A percentile compares a stretch with the other conserved stretches of the same genome.
Conservation (phyloP, 2,797 vertebrate genomes). For the Esox lucius region DNA sequence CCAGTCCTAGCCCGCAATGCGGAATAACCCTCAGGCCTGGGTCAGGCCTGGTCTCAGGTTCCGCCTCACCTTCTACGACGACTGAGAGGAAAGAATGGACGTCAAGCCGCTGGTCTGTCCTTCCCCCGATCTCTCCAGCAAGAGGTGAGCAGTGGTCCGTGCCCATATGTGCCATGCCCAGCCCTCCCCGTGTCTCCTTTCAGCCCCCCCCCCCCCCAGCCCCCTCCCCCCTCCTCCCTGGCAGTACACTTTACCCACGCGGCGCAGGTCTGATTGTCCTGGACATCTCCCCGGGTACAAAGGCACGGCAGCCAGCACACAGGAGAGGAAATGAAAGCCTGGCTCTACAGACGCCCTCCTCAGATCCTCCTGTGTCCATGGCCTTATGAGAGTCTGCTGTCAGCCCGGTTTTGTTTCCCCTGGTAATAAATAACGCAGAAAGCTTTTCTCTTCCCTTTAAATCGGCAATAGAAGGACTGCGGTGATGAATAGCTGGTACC, state of each 20-base stretch:
- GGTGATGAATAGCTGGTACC: slow-evolving; percentile 90
- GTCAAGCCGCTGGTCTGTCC: slow-evolving; percentile 66
- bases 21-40: slow-evolving; percentile 35
- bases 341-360: slow-evolving; percentile 70
- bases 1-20: slow-evolving; percentile 48
- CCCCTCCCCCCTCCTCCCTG: slow-evolving; percentile 55
- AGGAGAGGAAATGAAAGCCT: slow-evolving; percentile 71
- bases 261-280: slow-evolving; percentile 72
- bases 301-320: slow-evolving; percentile 49
- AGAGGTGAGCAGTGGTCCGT: slow-evolving; percentile 82
- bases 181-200: slow-evolving; percentile 61
- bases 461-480: slow-evolving; percentile 69
- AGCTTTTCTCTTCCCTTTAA: slow-evolving; percentile 78
- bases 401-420: slow-evolving; percentile 72
- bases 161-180: slow-evolving; percentile 79
- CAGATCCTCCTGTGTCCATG: slow-evolving; percentile 75
- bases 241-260: slow-evolving; percentile 58
- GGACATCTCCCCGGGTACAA: slow-evolving; percentile 69
- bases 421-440: slow-evolving; percentile 90
- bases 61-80: slow-evolving; percentile 61
- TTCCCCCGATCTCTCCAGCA: slow-evolving; percentile 78
- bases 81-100: slow-evolving; percentile 66
- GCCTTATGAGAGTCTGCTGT: slow-evolving; percentile 76
- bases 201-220: slow-evolving; percentile 21
- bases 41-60: slow-evolving; percentile 31